These are phyloP conservation scores for Pterostichus niger DNA, from an alignment of 2,888 invertebrate species.

Conservation along the genomic window DNA sequence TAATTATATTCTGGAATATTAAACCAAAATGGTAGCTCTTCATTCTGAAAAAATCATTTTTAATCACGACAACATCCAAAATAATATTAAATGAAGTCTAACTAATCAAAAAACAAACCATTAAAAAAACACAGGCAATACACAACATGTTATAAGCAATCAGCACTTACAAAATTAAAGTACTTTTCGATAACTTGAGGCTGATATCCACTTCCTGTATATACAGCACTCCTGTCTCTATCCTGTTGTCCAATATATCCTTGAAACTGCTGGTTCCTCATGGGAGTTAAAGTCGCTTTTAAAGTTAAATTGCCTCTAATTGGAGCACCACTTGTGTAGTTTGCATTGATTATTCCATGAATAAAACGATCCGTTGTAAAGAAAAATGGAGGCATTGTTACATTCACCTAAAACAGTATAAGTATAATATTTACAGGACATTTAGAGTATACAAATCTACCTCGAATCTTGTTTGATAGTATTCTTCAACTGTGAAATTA, in stretches of 20 bases:
- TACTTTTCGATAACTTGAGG: conserved; percentile 79
- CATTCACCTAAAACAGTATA: conserved; percentile 85
- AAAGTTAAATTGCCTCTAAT: conserved; percentile 94
- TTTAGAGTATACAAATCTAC: conserved; percentile 77
- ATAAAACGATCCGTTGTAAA: conserved; percentile 92
- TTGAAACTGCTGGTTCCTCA: conserved; percentile 76
- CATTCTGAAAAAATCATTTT: conserved; percentile 80
- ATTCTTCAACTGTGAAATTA: conserved; percentile 94
- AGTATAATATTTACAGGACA: no score
- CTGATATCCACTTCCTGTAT: conserved; percentile 10
- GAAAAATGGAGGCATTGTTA: conserved; percentile 97
- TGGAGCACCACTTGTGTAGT: conserved; percentile 96
- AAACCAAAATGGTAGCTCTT: conserved; percentile 91
- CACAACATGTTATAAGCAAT: not conserved
- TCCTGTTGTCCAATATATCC: conserved; percentile 40
- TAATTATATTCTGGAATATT: conserved; percentile 81
- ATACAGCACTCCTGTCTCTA: conserved; percentile 6
- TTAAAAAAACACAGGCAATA: not conserved
- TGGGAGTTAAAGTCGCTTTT: conserved; percentile 87
- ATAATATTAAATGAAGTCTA: not conserved
- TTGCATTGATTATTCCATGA: conserved; percentile 93
- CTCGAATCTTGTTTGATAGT: conserved; percentile 96
- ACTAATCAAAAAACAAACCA: conserved; percentile 30
- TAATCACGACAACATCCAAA: conserved; percentile 47
- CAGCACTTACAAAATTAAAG: conserved; percentile 85